Conservation (phyloP, 53 echinoderm and acorn worm species). For the Echinometra lucunter region DNA sequence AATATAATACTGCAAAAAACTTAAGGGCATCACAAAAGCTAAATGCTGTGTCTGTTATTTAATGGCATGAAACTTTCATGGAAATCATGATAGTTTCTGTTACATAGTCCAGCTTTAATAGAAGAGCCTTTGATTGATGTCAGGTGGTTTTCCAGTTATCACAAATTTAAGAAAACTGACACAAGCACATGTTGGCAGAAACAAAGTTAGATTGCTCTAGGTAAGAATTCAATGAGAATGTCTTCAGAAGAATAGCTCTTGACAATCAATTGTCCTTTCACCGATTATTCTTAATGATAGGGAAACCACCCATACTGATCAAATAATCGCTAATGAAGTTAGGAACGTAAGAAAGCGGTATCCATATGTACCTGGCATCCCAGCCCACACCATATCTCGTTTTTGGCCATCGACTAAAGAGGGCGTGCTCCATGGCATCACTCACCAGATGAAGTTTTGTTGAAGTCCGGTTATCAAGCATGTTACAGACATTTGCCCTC, state of each 20-base stretch:
- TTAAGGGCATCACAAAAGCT: no score
- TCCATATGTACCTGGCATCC: slow-evolving; percentile 74
- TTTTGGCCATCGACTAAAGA: slow-evolving; percentile 72
- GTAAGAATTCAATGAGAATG: not conserved
- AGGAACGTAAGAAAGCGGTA: slow-evolving; percentile 74
- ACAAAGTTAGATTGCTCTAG: not conserved
- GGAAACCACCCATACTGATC: slow-evolving; percentile 55
- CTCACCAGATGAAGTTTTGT: slow-evolving; percentile 69
- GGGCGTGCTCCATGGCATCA: slow-evolving; percentile 77
- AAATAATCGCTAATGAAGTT: slow-evolving; percentile 61
- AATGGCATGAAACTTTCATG: no score
- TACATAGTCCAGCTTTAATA: no score
- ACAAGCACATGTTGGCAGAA: not conserved
- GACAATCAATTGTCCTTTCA: not conserved
- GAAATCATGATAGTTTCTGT: not conserved
- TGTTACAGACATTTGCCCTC: slow-evolving; percentile 30
- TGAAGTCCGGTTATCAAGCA: slow-evolving; percentile 63
- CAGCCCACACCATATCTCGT: slow-evolving; percentile 76
- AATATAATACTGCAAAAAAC: no score
- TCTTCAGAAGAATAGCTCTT: not conserved
- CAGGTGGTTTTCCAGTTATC: no score
- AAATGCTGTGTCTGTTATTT: no score
- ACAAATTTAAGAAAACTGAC: not conserved
- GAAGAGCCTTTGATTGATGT: no score
- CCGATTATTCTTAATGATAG: slow-evolving; percentile 55